Evolutionary conservation across 2,113 vertebrate species (phyloP).

Genomic region (Hemiprocne comata): DNA sequence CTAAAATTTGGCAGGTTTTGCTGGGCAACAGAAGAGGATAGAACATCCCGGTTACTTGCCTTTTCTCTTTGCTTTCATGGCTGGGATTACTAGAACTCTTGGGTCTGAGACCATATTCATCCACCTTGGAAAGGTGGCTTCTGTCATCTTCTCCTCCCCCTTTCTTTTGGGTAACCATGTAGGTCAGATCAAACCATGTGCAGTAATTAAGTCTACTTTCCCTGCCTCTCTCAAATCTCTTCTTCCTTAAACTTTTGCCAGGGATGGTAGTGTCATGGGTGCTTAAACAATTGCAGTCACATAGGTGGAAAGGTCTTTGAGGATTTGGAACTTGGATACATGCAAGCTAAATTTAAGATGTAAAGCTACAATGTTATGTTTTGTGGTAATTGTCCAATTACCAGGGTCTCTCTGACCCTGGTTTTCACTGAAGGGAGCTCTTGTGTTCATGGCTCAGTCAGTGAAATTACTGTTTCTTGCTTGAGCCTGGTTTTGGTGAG

Average conservation of each 20-base stretch:
- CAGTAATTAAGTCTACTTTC: background rate
- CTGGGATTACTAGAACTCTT: background rate
- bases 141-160: background rate
- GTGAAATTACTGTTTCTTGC: background rate
- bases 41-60: background rate
- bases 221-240: background rate
- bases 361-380: background rate
- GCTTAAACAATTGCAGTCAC: background rate
- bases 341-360: background rate
- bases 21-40: background rate
- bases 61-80: background rate
- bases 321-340: background rate
- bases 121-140: background rate
- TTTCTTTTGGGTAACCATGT: background rate
- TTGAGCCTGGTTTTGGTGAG: background rate
- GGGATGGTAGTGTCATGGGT: too few species aligned
- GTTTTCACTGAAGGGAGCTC: background rate
- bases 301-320: background rate
- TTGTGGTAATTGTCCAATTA: background rate
- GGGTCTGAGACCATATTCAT: background rate
- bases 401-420: background rate
- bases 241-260: background rate
- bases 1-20: background rate
- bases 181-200: background rate
- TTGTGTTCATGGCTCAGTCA: background rate